These are phyloP conservation scores for Noctuana brunneofusca DNA, from an alignment of 2,888 invertebrate species.

Conservation along the genomic window DNA sequence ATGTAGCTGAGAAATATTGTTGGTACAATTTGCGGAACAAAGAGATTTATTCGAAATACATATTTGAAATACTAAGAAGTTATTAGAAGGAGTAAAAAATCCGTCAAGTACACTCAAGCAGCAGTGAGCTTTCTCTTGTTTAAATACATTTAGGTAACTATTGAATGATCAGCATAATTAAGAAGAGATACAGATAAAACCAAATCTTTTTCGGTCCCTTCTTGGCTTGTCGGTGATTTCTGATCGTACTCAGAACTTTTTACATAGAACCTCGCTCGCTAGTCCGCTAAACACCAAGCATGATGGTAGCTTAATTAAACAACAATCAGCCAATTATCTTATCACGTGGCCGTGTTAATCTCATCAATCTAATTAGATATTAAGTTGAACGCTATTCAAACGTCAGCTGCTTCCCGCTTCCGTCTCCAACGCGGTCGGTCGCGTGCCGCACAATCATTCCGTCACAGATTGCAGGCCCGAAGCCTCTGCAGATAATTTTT, in stretches of 20 bases:
- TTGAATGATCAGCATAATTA: too few relatives aligned
- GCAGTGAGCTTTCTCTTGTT: too few relatives aligned
- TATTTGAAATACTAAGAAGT: too few relatives aligned
- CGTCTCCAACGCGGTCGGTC: slow-evolving; percentile 17
- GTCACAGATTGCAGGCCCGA: slow-evolving; percentile 54
- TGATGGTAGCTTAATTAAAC: not conserved
- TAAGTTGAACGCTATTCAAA: not conserved
- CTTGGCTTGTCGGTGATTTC: too few relatives aligned
- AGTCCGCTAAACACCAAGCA: not conserved
- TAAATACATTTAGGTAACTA: too few relatives aligned
- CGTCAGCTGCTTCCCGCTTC: not conserved
- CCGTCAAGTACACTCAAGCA: too few relatives aligned
- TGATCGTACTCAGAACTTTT: too few relatives aligned
- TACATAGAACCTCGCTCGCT: too few relatives aligned
- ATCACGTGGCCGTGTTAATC: not conserved
- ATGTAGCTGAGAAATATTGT: not conserved
- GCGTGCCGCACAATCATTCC: slow-evolving; percentile 47
- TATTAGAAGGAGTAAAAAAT: too few relatives aligned
- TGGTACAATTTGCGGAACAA: not conserved
- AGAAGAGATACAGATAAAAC: too few relatives aligned
- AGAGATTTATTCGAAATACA: not conserved
- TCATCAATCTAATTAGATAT: not conserved
- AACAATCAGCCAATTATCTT: not conserved
- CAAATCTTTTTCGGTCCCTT: too few relatives aligned
- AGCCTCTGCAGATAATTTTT: slow-evolving; percentile 51